Conservation (phyloP, 2,113 vertebrate genomes). For the Conger conger region DNA sequence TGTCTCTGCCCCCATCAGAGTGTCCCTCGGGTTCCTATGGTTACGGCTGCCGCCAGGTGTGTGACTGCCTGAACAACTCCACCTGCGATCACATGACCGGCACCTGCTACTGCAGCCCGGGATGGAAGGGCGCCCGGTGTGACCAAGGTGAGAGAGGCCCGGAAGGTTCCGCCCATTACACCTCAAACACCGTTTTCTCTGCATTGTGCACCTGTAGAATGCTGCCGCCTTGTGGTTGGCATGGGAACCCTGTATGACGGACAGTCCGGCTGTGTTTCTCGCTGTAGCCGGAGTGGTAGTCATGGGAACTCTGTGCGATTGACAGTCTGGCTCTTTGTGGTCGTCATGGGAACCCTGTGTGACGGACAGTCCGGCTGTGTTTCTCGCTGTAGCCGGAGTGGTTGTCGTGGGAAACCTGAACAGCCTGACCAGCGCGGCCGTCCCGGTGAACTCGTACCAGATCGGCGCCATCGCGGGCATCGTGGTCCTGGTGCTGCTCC, state of each 20-base stretch:
- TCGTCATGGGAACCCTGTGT: not conserved
- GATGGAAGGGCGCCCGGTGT: conserved; percentile 94
- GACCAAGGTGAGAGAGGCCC: conserved; percentile 80
- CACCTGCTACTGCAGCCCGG: conserved; percentile 93
- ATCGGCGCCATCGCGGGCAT: conserved; percentile 90
- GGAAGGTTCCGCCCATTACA: not conserved
- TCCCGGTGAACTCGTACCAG: conserved; percentile 89
- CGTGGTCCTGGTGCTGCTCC: conserved; percentile 84
- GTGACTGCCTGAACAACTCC: conserved; percentile 94
- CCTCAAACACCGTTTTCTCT: too few species aligned
- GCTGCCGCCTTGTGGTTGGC: too few species aligned
- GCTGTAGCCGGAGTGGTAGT: too few species aligned
- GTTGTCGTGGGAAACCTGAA: conserved; percentile 88
- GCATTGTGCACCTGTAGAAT: too few species aligned
- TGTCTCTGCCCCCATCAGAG: conserved; percentile 64
- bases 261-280: too few species aligned
- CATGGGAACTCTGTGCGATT: too few species aligned
- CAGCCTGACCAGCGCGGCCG: conserved; percentile 86
- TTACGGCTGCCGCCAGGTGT: conserved; percentile 92
- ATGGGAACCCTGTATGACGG: too few species aligned
- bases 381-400: conserved; percentile 73
- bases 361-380: not conserved
- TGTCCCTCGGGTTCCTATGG: conserved; percentile 88
- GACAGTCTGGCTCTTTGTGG: too few species aligned
- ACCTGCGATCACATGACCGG: conserved; percentile 96